Base-by-base conservation (phyloP, 2,888 invertebrate species). In the Megaustenia siamemsis region DNA sequence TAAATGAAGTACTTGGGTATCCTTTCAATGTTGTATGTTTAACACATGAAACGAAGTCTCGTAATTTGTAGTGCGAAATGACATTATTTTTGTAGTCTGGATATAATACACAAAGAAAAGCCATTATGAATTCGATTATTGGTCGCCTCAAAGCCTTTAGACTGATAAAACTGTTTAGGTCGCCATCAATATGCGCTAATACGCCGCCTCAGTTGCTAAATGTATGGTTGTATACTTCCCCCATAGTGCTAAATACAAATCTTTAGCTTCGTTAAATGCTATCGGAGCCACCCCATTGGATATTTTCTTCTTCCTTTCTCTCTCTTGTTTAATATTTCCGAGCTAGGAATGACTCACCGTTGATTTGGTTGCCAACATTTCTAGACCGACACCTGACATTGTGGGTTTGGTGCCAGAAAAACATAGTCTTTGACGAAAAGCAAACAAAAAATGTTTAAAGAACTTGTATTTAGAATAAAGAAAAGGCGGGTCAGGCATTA, bases 321-420 rank as follows among this genome's bases (percentile, higher is more conserved):
- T 18, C 28, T 63, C 28, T 12, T 18, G 28, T 18, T 32, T 63
- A n/a, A n/a, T n/a, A n/a, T n/a, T n/a, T n/a, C n/a, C 28, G 32
- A 63, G 10, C 63, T 15, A 32, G 28, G 8, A 21, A 32, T 75
- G 73, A 75, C 73, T 75, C 73, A 75, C 28, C 18, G 45, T 4
- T 0, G 73, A 32, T 45, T 32, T 45, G 15, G n/a, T 15, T 49
- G 49, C 49, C 73, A 45, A 75, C 45, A 75, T 45, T 75, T 75
- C 49, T 75, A 75, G 49, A 43, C 73, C 28, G 49, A 21, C 49
- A 45, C 73, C 32, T 45, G 73, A 28, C 18, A 69, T 32, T 28
- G 28, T 10, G 5, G 32, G 63, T 18, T 15, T 63, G 63, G 45
- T 75, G 73, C 73, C 73, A 75, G 73, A 49, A 75, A 43, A 45